Base-by-base conservation (phyloP, 2,797 vertebrate genomes). In the Perodicticus potto region DNA sequence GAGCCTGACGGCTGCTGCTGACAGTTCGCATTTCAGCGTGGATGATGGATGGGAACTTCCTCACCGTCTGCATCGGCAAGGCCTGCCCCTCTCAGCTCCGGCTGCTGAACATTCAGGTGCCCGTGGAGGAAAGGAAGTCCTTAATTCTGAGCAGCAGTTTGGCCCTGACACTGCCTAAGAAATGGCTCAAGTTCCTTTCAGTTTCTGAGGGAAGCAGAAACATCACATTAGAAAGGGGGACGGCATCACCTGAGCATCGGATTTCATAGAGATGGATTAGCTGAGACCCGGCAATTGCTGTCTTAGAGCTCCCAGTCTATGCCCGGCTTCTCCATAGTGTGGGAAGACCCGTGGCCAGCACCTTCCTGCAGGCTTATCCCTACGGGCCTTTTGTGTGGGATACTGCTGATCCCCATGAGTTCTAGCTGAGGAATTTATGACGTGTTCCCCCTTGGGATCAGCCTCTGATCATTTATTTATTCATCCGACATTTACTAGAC, bases 381-480 rank as follows among this genome's bases (percentile, higher is more conserved):
- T 49, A 1, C 0, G 29, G 17, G n/a, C 34, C 27, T 94, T 85
- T n/a, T 57, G 2, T 23, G 12, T 14, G 57, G 74, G 65, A 83
- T 29, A 29, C 81, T 25, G 8, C 37, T 25, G 11, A 81, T 27
- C 69, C 59, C 27, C 43, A 4, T 45, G 73, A 70, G 20, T 34
- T 65, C 43, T 16, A 82, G 29, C 29, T 69, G 37, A 91, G 37
- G 57, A 80, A 69, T 86, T 78, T 93, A 55, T 37, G 55, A 85
- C 12, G 53, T 61, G 10, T 45, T 76, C 85, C 69, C 53, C 34
- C 29, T 73, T 59, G 86, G 74, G 32, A 73, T 91, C 81, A 76
- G 32, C n/a, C 19, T 91, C 93, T 73, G 82, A 67, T 88, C 72
- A 57, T 86, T 59, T 76, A 87, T 29, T 76, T 84, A 73, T 70